These are phyloP conservation scores for Solenopsis fugax DNA, from an alignment of 1,140 invertebrate genomes.

Conservation along the genomic window DNA sequence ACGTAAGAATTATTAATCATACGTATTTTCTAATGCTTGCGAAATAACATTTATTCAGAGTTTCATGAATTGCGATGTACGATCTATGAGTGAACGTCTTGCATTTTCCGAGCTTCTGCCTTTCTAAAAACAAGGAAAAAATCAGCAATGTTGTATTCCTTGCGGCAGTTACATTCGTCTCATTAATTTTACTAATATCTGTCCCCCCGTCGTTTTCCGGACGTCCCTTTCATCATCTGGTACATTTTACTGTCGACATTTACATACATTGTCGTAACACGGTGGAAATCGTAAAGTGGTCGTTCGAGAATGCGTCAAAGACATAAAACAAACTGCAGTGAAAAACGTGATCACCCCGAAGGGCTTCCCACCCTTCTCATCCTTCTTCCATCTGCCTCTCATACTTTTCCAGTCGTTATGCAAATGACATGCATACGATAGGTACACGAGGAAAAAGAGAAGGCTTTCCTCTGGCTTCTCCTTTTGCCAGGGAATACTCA, in stretches of 20 bases:
- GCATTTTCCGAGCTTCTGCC: not conserved
- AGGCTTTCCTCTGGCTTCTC: not conserved
- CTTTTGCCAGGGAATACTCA: constrained; percentile 33
- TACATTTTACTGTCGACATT: constrained; percentile 31
- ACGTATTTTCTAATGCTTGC: not conserved
- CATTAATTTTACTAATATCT: constrained; percentile 47
- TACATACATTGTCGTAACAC: constrained; percentile 55
- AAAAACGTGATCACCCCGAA: constrained; percentile 11
- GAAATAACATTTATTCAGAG: not conserved
- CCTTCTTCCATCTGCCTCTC: constrained; percentile 1
- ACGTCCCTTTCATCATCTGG: constrained; percentile 21
- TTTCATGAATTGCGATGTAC: not conserved
- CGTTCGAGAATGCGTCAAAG: constrained; percentile 11
- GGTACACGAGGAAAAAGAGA: constrained; percentile 17
- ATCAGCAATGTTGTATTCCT: not conserved
- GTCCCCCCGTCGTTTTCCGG: not conserved
- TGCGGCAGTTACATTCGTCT: constrained; percentile 17
- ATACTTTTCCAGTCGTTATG: constrained; percentile 44
- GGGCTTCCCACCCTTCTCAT: not conserved
- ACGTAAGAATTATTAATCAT: not conserved
- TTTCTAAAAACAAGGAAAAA: not conserved
- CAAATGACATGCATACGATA: constrained; percentile 38
- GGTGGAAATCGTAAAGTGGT: constrained; percentile 34
- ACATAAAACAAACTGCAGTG: constrained; percentile 56
- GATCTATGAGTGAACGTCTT: not conserved